Evolutionary conservation across 2,797 vertebrate genomes (phyloP), one percentile per base, ranked within the genome.

Genomic region (Mallotus villosus): DNA sequence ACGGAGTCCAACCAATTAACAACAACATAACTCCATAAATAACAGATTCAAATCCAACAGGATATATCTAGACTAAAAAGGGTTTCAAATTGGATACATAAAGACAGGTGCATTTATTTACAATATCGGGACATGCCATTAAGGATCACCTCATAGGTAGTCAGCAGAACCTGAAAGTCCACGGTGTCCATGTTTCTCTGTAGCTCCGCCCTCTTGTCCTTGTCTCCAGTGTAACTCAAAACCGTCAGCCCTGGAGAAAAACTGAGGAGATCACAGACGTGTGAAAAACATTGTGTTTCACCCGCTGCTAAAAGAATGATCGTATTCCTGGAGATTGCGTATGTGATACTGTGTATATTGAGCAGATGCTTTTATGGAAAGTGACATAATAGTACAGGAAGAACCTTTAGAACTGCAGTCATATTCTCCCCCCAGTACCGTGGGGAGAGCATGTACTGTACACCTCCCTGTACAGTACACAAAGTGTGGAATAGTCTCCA

Each of bases 81-180:
- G 5, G 2, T 29, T 3, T 25, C 1, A 9, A 27, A 2, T 16
- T 62, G 60, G 16, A 62, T 17, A 19, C 2, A 17, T 62, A 12
- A 32, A 3, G 27, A n/a, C 27, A 19, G 60, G 51, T n/a, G 16
- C 2, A 9, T 55, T 55, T 55, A 27, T 29, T 62, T 29, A 6
- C 5, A 6, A 19, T 29, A 14, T 46, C 41, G 41, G 11, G 46
- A 25, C 46, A n/a, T 58, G 34, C 55, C 27, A 32, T 22, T 4
- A 2, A 16, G 5, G 49, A 22, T 0, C 78, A 97, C 97, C 94
- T 98, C 96, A 0, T 96, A 99, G 0, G 96, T 96, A 4, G 95
- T 97, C 76, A 99, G 91, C 62, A 99, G 81, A 22, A 92, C 90
- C n/a, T 86, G 81, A 75, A 96, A 94, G 59, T 59, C 21, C 53